Percentiles rank a stretch among this genome's conserved stretches.
Evolutionary conservation across 2,113 vertebrate species (phyloP).

Genomic region (Heterotis niloticus): DNA sequence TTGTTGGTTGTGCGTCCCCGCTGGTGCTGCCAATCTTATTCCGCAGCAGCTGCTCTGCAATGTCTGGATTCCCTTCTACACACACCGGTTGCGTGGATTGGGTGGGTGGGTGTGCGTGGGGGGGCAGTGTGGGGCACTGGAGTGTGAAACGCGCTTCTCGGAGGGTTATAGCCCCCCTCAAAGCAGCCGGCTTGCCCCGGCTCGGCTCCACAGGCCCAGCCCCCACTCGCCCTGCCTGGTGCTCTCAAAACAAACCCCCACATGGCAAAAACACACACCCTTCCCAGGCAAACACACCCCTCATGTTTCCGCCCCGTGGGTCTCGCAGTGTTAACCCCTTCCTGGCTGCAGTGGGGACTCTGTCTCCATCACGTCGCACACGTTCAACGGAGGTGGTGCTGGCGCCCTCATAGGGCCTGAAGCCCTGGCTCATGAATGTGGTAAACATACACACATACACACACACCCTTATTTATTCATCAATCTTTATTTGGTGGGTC

Average conservation of each 20-base stretch:
- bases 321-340: not conserved
- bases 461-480: too few species aligned
- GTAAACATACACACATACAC: too few species aligned
- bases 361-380: not conserved
- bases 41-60: conserved; percentile 7
- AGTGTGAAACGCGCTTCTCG: not conserved
- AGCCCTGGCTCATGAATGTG: too few species aligned
- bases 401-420: not conserved
- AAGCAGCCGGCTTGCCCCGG: not conserved
- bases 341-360: not conserved
- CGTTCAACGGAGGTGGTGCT: not conserved
- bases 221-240: not conserved
- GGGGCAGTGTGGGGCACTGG: not conserved
- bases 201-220: not conserved
- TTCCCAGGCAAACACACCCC: not conserved
- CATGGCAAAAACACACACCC: not conserved
- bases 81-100: not conserved
- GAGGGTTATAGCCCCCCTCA: not conserved
- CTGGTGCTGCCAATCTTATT: not conserved
- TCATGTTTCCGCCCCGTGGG: not conserved
- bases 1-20: not conserved
- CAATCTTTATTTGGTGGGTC: too few species aligned
- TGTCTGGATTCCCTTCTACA: not conserved
- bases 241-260: not conserved
- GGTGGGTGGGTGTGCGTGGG: not conserved